A percentile compares a stretch with the other conserved stretches of the same genome.
phyloP scores from a whole-genome alignment of 2,797 vertebrate genomes.

The Scleropages formosus region DNA sequence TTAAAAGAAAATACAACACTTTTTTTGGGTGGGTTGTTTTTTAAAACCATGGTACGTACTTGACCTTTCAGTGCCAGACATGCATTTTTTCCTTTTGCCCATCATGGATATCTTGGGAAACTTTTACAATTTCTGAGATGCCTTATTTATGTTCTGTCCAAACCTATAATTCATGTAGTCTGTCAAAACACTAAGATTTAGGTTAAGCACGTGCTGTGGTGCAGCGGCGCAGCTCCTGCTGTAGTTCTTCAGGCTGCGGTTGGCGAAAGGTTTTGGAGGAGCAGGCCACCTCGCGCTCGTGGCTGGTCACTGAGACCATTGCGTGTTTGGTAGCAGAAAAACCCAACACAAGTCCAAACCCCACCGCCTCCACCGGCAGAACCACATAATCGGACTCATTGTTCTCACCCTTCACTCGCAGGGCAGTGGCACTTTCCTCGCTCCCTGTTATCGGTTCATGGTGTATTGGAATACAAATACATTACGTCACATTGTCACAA shows the following conservation, averaged over 20 bases:
- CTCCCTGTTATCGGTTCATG: conserved; percentile 37
- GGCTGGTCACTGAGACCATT: conserved; percentile 5
- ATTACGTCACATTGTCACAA: conserved; percentile 52
- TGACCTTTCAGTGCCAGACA: no score
- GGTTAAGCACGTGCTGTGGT: no score
- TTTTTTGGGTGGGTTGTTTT: not conserved
- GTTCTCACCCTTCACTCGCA: conserved; percentile 37
- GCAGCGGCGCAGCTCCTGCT: no score
- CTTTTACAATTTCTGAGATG: not conserved
- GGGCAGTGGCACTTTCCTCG: conserved; percentile 18
- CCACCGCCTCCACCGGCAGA: not conserved
- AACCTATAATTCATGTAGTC: not conserved
- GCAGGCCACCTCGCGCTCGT: no score
- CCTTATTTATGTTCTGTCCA: not conserved
- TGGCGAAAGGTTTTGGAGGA: no score
- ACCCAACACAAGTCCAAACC: not conserved
- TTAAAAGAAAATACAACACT: not conserved
- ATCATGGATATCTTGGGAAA: no score
- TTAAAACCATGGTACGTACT: not conserved
- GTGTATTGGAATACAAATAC: conserved; percentile 46
- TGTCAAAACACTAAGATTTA: not conserved
- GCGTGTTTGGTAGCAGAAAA: conserved; percentile 18
- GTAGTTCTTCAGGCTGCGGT: not conserved
- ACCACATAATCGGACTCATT: conserved; percentile 47
- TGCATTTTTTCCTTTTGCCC: no score